Evolutionary conservation across 2,113 vertebrate genomes (phyloP).

Genomic region (Ictidomys tridecemlineatus): DNA sequence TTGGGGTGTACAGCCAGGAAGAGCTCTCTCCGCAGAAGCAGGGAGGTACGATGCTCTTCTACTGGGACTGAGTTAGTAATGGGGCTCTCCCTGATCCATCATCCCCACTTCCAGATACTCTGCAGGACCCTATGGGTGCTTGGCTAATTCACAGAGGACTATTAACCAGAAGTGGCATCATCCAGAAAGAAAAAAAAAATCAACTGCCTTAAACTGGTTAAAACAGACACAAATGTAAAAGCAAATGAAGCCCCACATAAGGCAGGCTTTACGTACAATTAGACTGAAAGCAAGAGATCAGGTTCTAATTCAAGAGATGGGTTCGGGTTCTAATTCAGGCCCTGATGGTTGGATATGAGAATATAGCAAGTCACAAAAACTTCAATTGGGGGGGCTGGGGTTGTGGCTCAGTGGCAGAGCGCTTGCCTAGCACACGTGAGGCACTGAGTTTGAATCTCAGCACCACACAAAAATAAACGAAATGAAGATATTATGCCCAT

Average conservation of each 20-base stretch:
- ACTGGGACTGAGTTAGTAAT: not conserved
- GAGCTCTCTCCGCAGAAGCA: not conserved
- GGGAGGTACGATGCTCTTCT: not conserved
- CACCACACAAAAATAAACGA: too few relatives aligned
- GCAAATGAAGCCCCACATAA: not conserved
- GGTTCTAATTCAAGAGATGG: not conserved
- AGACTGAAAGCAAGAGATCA: not conserved
- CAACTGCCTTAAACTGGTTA: fast-evolving
- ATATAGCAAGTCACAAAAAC: not conserved
- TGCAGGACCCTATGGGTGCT: not conserved
- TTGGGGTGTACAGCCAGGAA: not conserved
- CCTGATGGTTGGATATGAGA: not conserved
- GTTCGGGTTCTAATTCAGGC: not conserved
- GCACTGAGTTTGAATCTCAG: too few relatives aligned
- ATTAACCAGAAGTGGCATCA: not conserved
- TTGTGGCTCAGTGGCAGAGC: too few relatives aligned
- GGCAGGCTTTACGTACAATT: not conserved
- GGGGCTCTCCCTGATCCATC: not conserved
- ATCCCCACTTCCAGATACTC: not conserved
- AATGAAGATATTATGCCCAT: too few relatives aligned
- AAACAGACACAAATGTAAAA: not conserved
- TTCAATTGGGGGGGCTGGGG: not conserved
- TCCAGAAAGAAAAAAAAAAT: not conserved
- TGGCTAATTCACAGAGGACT: not conserved
- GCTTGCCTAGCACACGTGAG: too few relatives aligned